A percentile compares a stretch with the other conserved stretches of the same genome.
These are phyloP conservation scores for Pristionchus entomophagus DNA, from an alignment of 2,888 invertebrate genomes.

Conservation along the genomic window DNA sequence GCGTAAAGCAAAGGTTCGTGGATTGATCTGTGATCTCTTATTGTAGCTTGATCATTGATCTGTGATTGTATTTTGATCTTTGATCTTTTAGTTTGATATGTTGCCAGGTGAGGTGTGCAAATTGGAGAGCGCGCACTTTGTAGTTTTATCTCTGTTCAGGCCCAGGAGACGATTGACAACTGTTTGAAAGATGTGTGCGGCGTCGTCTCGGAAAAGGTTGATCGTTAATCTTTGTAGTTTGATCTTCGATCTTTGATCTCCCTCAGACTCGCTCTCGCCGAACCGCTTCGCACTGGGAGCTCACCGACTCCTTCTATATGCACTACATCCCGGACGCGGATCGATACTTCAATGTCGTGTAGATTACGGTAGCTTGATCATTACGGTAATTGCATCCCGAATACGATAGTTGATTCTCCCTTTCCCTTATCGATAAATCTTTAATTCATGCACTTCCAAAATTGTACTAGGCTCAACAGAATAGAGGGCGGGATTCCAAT, in stretches of 20 bases:
- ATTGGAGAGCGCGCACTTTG: no score
- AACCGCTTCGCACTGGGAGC: neutral
- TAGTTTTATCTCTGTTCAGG: constrained; percentile 6
- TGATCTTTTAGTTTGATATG: no score
- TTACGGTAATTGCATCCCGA: no score
- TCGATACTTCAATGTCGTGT: constrained; percentile 26
- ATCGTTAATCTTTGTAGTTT: constrained; percentile 39
- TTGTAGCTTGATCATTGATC: constrained; percentile 17
- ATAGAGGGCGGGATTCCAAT: no score
- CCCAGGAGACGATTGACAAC: constrained; percentile 9
- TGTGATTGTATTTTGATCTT: neutral
- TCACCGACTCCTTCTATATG: constrained; percentile 22
- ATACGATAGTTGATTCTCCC: no score
- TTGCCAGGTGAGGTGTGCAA: no score
- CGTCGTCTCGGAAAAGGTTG: constrained; percentile 22
- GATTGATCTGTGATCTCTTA: neutral
- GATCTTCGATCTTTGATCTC: constrained; percentile 23
- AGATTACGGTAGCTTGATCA: no score
- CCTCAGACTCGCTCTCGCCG: constrained; percentile 1
- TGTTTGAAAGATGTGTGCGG: constrained; percentile 30
- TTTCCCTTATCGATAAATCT: no score
- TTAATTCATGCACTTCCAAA: no score
- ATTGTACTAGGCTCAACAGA: no score
- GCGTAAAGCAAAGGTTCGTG: neutral
- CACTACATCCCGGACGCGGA: neutral